Percentiles rank a stretch among this genome's conserved stretches.
phyloP scores from a whole-genome alignment of 2,888 invertebrate species.

The Polydrusus cervinus region DNA sequence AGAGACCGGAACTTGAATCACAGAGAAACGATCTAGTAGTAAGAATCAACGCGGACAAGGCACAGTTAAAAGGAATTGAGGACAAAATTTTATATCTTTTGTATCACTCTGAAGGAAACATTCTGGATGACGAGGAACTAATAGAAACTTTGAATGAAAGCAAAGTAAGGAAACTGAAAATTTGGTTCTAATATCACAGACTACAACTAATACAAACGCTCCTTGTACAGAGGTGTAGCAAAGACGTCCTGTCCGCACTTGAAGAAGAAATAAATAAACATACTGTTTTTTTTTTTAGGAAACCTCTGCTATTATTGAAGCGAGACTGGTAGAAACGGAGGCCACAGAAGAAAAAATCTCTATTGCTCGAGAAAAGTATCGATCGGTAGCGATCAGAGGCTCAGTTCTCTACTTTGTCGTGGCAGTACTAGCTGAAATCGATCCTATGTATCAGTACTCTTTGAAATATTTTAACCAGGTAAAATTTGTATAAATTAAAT shows the following conservation, averaged over 20 bases:
- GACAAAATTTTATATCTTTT: slow-evolving; percentile 90
- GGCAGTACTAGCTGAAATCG: slow-evolving; percentile 89
- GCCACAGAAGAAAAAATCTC: slow-evolving; percentile 91
- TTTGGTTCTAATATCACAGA: no score
- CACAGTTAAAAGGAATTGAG: slow-evolving; percentile 88
- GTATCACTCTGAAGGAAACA: slow-evolving; percentile 89
- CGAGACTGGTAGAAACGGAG: slow-evolving; percentile 90
- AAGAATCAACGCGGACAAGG: slow-evolving; percentile 89
- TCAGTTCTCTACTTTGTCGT: slow-evolving; percentile 94
- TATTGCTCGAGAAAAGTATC: slow-evolving; percentile 88
- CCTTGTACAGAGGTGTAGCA: no score
- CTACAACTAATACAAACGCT: no score
- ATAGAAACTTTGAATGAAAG: slow-evolving; percentile 93
- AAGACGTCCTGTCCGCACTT: no score
- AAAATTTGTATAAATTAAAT: slow-evolving; percentile 47
- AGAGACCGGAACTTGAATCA: slow-evolving; percentile 89
- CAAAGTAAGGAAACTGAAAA: slow-evolving; percentile 78
- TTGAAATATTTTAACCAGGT: slow-evolving; percentile 89
- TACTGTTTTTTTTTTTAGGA: slow-evolving; percentile 73
- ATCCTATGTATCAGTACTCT: slow-evolving; percentile 97
- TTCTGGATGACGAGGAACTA: slow-evolving; percentile 94
- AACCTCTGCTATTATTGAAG: slow-evolving; percentile 91
- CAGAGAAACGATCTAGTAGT: slow-evolving; percentile 88
- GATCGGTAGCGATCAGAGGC: slow-evolving; percentile 89
- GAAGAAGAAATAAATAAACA: no score